phyloP scores from a whole-genome alignment of 2,888 invertebrate genomes.

The Automeris io region DNA sequence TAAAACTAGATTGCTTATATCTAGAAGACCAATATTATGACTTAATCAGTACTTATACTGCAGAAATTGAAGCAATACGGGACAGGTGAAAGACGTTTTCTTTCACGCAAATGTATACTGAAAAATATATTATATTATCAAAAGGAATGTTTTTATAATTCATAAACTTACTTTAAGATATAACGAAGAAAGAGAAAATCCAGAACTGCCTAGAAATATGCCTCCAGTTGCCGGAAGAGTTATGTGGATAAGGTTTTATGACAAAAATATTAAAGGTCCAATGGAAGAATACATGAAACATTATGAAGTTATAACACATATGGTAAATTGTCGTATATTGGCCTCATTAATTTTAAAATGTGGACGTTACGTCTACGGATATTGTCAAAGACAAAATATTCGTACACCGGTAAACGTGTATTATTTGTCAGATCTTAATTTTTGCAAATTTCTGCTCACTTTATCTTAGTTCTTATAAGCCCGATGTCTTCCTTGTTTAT shows the following conservation, averaged over 20 bases:
- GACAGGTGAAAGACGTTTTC: conserved; percentile 67
- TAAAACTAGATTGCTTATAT: conserved; percentile 83
- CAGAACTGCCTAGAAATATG: conserved; percentile 83
- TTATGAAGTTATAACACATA: conserved; percentile 64
- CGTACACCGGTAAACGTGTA: too few relatives aligned
- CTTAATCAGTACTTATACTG: conserved; percentile 80
- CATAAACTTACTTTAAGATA: conserved; percentile 64
- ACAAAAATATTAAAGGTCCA: conserved; percentile 83
- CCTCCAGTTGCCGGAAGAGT: conserved; percentile 89
- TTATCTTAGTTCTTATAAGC: too few relatives aligned
- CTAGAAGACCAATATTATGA: conserved; percentile 86
- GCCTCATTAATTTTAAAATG: too few relatives aligned
- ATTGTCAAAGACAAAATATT: too few relatives aligned
- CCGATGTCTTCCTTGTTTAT: too few relatives aligned
- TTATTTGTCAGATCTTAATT: too few relatives aligned
- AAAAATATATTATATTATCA: not conserved
- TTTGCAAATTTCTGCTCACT: too few relatives aligned
- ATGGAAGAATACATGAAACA: conserved; percentile 79
- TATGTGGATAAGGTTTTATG: conserved; percentile 89
- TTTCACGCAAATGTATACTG: not conserved
- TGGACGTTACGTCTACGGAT: too few relatives aligned
- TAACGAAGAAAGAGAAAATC: conserved; percentile 85
- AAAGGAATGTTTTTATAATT: not conserved
- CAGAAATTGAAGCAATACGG: conserved; percentile 82
- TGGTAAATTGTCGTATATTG: too few relatives aligned